phyloP scores from a whole-genome alignment of 2,888 invertebrate species.

The Nemapogon koenigi region DNA sequence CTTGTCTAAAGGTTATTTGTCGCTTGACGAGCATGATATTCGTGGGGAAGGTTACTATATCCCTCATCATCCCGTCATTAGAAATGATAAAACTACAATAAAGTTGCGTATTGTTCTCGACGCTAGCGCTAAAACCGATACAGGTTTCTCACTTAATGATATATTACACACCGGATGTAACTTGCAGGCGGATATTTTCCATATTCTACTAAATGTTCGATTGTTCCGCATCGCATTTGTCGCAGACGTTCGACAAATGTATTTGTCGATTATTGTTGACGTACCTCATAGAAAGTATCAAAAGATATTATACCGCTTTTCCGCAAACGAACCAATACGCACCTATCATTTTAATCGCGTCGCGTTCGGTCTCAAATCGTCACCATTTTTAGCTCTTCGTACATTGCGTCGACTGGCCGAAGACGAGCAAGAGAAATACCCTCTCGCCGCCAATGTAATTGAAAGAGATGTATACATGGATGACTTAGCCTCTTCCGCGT shows the following conservation, averaged over 20 bases:
- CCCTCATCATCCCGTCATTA: constrained; percentile 2
- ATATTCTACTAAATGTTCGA: neutral
- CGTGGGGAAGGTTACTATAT: neutral
- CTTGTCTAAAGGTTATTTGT: constrained; percentile 1
- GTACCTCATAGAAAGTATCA: constrained; percentile 2
- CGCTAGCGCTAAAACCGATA: constrained; percentile 6
- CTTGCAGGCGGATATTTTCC: neutral
- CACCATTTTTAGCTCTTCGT: too few relatives aligned
- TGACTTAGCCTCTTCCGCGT: too few relatives aligned
- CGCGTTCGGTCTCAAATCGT: neutral
- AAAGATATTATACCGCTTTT: constrained; percentile 1
- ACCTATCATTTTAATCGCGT: constrained; percentile 3
- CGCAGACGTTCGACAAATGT: constrained; percentile 3
- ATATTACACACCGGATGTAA: constrained; percentile 4
- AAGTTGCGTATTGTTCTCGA: constrained; percentile 5
- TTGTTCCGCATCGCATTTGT: constrained; percentile 3
- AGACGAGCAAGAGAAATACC: too few relatives aligned
- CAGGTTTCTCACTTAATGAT: constrained; percentile 2
- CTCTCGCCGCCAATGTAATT: too few relatives aligned
- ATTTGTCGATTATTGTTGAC: neutral
- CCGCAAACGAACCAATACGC: neutral
- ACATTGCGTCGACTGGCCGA: too few relatives aligned
- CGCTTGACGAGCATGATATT: neutral
- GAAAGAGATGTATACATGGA: too few relatives aligned
- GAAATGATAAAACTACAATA: neutral